Base-by-base conservation (phyloP, 2,113 vertebrate genomes). In the Noctilio leporinus region DNA sequence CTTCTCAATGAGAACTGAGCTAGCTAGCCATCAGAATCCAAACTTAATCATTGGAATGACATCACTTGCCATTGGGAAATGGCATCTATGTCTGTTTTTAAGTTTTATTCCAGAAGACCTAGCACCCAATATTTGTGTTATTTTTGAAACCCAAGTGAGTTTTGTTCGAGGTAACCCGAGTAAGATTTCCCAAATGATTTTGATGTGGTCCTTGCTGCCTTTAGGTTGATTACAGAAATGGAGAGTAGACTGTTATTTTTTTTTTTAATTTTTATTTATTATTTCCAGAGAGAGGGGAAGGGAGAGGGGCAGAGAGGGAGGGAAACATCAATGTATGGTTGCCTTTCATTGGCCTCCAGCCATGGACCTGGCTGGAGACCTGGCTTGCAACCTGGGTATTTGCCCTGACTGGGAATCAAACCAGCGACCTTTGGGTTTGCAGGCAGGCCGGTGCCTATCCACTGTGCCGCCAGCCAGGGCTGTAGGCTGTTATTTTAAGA, bases 81-180 rank as follows among this genome's bases (percentile, higher is more conserved):
- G 30, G 4, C n/a, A 65, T 1, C 22, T 62, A 35, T 15, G 55
- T 78, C 0, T 30, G 17, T 75, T 45, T 94, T 57, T 5, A 77
- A 76, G 30, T 75, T 86, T 72, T 62, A 65, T 89, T 67, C 5
- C 8, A 73, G 38, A 81, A 76, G 3, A 28, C 72, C 26, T 53
- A 51, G 35, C 16, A 28, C 35, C 40, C 26, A 86, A 16, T 62
- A 53, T 70, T 76, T 89, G 22, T 84, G 11, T 19, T 90, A 14
- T 85, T 91, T 94, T 87, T 24, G 33, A 96, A 55, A 88, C 84
- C 62, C 51, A 59, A n/a, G n/a, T 59, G n/a, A 84, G 93, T 64
- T 85, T 30, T 51, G 17, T 80, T 76, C 28, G 19, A 53, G 4
- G 10, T 45, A 57, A 30, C 20, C 88, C 77, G 19, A 62, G 3